phyloP scores from a whole-genome alignment of 2,888 invertebrate species.

The Ecliptopera silaceata region DNA sequence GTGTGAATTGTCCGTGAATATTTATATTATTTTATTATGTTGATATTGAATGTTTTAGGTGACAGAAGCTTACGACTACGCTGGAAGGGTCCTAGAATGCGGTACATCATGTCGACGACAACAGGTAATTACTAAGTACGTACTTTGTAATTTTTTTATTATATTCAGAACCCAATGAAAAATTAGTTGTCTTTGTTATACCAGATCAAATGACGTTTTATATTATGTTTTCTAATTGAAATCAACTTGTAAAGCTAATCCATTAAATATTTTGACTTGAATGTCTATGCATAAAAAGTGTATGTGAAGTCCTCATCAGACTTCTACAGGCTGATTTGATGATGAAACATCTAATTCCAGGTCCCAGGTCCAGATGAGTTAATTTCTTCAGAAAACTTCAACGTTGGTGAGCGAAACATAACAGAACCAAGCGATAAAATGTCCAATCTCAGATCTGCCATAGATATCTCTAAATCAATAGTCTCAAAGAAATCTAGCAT shows the following conservation, averaged over 20 bases:
- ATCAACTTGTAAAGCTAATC: too few species aligned
- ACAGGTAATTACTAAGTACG: constrained; percentile 43
- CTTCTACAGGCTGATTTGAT: too few species aligned
- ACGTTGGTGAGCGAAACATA: not conserved
- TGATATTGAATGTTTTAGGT: constrained; percentile 34
- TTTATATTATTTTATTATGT: too few species aligned
- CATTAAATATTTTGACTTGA: too few species aligned
- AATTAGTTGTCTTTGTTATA: too few species aligned
- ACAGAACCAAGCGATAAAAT: not conserved
- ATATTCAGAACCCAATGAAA: too few species aligned
- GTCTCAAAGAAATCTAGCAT: constrained; percentile 12
- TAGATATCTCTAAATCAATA: not conserved
- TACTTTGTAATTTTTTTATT: constrained; percentile 8
- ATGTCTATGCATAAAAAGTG: too few species aligned
- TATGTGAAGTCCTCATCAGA: too few species aligned
- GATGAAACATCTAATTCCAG: constrained; percentile 14
- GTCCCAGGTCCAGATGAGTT: constrained; percentile 1
- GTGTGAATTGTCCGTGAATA: too few species aligned
- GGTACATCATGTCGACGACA: constrained; percentile 37
- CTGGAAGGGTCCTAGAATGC: constrained; percentile 34
- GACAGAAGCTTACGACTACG: constrained; percentile 19
- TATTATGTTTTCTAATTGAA: too few species aligned
- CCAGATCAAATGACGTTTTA: too few species aligned
- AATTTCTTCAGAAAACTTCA: constrained; percentile 22
- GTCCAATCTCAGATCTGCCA: not conserved